Evolutionary conservation across 2,113 vertebrate genomes (phyloP), one percentile per base, ranked within the genome.

Genomic region (Rhizomys pruinosus): DNA sequence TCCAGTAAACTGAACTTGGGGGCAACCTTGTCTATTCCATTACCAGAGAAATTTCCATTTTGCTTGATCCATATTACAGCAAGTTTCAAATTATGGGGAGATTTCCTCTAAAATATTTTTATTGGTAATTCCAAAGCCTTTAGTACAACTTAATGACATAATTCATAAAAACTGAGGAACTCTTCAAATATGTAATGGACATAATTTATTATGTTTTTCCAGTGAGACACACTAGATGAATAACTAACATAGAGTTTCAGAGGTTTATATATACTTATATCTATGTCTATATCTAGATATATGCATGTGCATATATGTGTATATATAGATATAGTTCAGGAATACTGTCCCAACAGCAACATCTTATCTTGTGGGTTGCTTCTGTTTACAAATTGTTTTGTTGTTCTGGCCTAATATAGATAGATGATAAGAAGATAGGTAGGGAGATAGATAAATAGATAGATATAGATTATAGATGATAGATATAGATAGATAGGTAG

Each of bases 141-240:
- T 93, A 81, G 74, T 19, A 20, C 27, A 72, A 78, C 2, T 66
- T 88, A 88, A 63, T 2, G 12, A 82, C 74, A 78, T 74, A 73
- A 95, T 64, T 68, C 17, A 92, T 82, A 88, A 93, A 89, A 80
- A 39, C 2, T 57, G 11, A 29, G 52, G 57, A 52, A 42, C 61
- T 90, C 42, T 68, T 9, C 47, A 87, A 74, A 82, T 72, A 79
- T 78, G 34, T 87, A 86, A 91, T 89, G 13, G 6, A 7, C 23
- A 77, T 44, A 55, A 84, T 59, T 92, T 82, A 79, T 16, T 68
- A 84, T 32, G 12, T 13, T 90, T 80, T 90, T 11, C 29, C 25
- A 52, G 0, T 42, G 22, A 90, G 52, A 74, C 37, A 47, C 7
- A 29, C 55, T 47, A 39, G 10, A 74, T 82, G 27, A 88, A 66